A percentile compares a stretch with the other conserved stretches of the same genome.
These are phyloP conservation scores for Choloepus didactylus DNA, from an alignment of 2,797 vertebrate species.

Conservation along the genomic window DNA sequence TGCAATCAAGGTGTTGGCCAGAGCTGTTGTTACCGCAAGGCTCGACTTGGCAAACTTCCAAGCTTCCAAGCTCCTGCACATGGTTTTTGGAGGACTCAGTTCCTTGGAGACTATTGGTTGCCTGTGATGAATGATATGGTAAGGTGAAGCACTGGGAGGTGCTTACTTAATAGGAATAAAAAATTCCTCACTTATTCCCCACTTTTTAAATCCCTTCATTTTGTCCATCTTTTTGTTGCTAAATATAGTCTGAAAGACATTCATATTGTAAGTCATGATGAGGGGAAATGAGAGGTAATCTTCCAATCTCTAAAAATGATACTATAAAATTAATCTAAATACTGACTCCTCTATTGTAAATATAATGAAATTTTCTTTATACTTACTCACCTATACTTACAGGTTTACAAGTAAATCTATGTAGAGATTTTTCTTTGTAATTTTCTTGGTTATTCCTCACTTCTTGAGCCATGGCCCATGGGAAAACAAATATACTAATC, in stretches of 20 bases:
- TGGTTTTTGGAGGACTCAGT: background rate
- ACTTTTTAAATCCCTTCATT: background rate
- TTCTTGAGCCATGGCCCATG: background rate
- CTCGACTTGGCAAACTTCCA: background rate
- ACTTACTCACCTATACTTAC: background rate
- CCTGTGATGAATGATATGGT: background rate
- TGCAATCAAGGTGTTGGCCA: background rate
- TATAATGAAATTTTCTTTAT: background rate
- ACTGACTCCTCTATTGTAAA: background rate
- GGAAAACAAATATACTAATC: background rate
- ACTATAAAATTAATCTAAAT: background rate
- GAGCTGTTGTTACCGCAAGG: background rate
- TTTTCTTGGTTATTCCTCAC: background rate
- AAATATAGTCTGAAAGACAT: background rate
- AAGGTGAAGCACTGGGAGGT: background rate
- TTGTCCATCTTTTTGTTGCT: background rate
- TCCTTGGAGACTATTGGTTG: background rate
- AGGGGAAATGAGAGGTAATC: background rate
- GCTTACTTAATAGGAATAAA: background rate
- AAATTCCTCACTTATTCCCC: background rate
- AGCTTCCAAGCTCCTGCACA: background rate
- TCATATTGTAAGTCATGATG: background rate
- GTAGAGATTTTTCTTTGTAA: background rate
- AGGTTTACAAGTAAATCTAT: background rate
- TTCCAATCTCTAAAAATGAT: background rate